Evolutionary conservation across 2,797 vertebrate species (phyloP).

Genomic region (Saxicola maurus): DNA sequence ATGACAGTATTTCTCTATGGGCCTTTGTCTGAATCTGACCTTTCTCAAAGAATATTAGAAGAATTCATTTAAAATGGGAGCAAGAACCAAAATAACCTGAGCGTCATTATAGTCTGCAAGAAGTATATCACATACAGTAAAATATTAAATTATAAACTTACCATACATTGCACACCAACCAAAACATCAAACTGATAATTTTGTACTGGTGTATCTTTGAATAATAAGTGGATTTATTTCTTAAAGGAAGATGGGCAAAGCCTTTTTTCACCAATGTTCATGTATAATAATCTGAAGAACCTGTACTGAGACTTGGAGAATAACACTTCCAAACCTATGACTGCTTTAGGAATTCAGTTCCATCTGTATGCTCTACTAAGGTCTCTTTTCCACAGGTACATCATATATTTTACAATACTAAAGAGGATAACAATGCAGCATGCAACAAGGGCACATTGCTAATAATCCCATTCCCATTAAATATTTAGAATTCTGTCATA

Average conservation of each 20-base stretch:
- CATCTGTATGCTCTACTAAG: neutral
- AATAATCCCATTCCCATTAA: constrained; percentile 19
- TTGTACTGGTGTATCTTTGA: neutral
- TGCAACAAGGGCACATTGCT: neutral
- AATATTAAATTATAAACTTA: neutral
- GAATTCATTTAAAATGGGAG: neutral
- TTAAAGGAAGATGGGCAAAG: neutral
- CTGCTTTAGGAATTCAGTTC: constrained; percentile 13
- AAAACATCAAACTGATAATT: neutral
- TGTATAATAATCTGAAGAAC: neutral
- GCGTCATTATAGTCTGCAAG: neutral
- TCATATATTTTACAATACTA: constrained; percentile 2
- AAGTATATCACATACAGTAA: neutral
- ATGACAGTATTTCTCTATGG: neutral
- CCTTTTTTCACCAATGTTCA: neutral
- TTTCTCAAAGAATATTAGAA: neutral
- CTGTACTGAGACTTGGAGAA: neutral
- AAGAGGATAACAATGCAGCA: neutral
- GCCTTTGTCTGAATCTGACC: neutral
- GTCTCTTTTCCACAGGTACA: neutral
- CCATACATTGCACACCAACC: neutral
- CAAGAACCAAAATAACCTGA: neutral
- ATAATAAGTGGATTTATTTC: neutral
- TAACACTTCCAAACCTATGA: neutral
- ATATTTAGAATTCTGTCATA: constrained; percentile 23